phyloP scores from a whole-genome alignment of 2,888 invertebrate genomes.

The Cephus runcator region DNA sequence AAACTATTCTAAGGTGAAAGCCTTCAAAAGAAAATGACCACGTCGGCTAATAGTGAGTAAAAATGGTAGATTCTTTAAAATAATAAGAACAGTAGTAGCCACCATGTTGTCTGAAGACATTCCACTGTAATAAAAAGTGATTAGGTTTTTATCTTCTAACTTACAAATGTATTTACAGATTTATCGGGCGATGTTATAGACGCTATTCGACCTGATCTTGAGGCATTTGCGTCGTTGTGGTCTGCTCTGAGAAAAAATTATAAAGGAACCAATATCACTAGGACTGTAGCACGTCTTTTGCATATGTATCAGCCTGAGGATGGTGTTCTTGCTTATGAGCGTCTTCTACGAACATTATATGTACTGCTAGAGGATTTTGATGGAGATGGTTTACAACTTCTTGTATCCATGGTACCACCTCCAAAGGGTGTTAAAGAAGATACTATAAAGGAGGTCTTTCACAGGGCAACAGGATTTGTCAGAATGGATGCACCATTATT shows the following conservation, averaged over 20 bases:
- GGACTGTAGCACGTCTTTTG: slow-evolving; percentile 45
- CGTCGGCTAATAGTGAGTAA: neutral
- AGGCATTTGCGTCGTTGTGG: slow-evolving; percentile 44
- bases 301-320: slow-evolving; percentile 53
- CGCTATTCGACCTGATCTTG: slow-evolving; percentile 34
- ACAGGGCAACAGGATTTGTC: slow-evolving; percentile 40
- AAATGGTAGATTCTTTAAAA: neutral
- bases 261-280: slow-evolving; percentile 42
- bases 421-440: slow-evolving; percentile 43
- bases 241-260: slow-evolving; percentile 38
- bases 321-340: slow-evolving; percentile 48
- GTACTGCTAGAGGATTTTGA: slow-evolving; percentile 45
- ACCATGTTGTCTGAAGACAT: neutral
- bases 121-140: neutral
- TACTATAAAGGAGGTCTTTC: slow-evolving; percentile 42
- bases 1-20: neutral
- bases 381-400: slow-evolving; percentile 36
- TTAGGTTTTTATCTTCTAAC: neutral
- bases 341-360: slow-evolving; percentile 42
- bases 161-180: slow-evolving; percentile 8
- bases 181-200: slow-evolving; percentile 21
- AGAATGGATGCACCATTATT: slow-evolving; percentile 41
- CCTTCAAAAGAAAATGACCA: neutral
- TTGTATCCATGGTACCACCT: slow-evolving; percentile 49
- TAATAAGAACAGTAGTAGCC: neutral